These are phyloP conservation scores for Caenorhabditis plicata DNA, from an alignment of 2,888 invertebrate genomes.

Conservation along the genomic window DNA sequence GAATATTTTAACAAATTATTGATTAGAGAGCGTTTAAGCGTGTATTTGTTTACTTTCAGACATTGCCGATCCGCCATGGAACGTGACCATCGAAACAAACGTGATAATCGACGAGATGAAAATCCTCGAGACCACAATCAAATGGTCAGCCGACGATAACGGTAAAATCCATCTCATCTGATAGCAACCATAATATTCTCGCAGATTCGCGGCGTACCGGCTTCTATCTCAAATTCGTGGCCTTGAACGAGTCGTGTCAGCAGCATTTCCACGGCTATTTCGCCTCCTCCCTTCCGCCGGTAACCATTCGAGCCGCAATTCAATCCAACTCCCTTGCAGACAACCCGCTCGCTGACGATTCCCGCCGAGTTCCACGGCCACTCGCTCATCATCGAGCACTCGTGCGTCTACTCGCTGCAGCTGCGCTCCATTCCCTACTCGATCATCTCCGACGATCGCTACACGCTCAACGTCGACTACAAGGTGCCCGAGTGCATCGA, in stretches of 20 bases:
- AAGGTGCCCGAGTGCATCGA: slow-evolving; percentile 49
- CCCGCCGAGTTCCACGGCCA: slow-evolving; percentile 33
- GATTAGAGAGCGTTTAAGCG: background rate
- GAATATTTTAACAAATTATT: background rate
- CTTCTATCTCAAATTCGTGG: slow-evolving; percentile 44
- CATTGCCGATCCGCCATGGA: slow-evolving; percentile 42
- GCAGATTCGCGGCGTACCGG: slow-evolving; percentile 45
- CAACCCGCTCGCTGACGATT: slow-evolving; percentile 35
- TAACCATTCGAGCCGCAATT: background rate
- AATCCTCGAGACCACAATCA: slow-evolving; percentile 43
- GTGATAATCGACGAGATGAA: slow-evolving; percentile 47
- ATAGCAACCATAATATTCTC: no score
- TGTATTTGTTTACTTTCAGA: no score
- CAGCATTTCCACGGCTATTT: slow-evolving; percentile 50
- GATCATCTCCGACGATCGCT: slow-evolving; percentile 38
- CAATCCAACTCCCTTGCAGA: slow-evolving; percentile 17
- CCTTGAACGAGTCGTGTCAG: slow-evolving; percentile 38
- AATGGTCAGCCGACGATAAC: slow-evolving; percentile 37
- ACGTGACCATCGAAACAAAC: slow-evolving; percentile 37
- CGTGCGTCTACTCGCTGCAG: slow-evolving; percentile 39
- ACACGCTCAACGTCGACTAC: slow-evolving; percentile 32
- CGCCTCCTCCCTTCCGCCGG: slow-evolving; percentile 40
- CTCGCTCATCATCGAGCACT: slow-evolving; percentile 36
- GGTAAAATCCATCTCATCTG: slow-evolving; percentile 10
- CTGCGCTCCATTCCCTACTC: slow-evolving; percentile 54